A percentile compares a stretch with the other conserved stretches of the same genome.
phyloP scores from a whole-genome alignment of 2,888 invertebrate genomes.

The Drosophila rubida region DNA sequence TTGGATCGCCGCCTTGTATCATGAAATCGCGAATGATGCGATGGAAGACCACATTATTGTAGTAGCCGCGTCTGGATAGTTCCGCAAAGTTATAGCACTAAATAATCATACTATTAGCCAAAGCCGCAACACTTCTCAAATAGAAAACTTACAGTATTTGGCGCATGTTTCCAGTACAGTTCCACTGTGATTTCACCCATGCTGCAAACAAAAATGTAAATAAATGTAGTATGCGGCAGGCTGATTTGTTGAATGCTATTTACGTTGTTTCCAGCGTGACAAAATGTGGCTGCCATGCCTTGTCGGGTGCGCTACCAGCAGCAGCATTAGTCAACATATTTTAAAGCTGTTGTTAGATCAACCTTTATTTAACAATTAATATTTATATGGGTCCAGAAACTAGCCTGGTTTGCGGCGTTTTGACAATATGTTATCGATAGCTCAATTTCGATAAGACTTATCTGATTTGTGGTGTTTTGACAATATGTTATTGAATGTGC shows the following conservation, averaged over 20 bases:
- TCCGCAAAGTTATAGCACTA: slow-evolving; percentile 98
- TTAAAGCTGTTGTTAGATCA: not conserved
- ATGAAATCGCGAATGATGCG: slow-evolving; percentile 97
- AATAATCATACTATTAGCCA: not conserved
- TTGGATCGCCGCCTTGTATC: slow-evolving; percentile 99
- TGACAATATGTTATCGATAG: slow-evolving; percentile 3
- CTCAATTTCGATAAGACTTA: no score
- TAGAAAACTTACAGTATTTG: slow-evolving; percentile 88
- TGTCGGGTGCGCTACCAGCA: slow-evolving; percentile 90
- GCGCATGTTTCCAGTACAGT: slow-evolving; percentile 99
- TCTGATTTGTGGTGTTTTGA: no score
- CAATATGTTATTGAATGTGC: no score
- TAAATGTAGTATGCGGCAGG: not conserved
- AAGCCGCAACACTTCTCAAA: not conserved
- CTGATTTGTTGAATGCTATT: slow-evolving; percentile 79
- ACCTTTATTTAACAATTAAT: not conserved
- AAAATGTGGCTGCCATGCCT: slow-evolving; percentile 94
- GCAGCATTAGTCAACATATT: slow-evolving; percentile 58
- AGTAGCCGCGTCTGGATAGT: slow-evolving; percentile 95
- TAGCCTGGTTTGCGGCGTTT: slow-evolving; percentile 22
- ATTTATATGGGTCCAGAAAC: not conserved
- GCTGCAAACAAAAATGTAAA: slow-evolving; percentile 84
- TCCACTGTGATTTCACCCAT: slow-evolving; percentile 97
- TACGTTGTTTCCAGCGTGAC: slow-evolving; percentile 94
- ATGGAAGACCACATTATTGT: slow-evolving; percentile 98